Conservation (phyloP, 2,888 invertebrate species). For the Neoaliturus tenellus region DNA sequence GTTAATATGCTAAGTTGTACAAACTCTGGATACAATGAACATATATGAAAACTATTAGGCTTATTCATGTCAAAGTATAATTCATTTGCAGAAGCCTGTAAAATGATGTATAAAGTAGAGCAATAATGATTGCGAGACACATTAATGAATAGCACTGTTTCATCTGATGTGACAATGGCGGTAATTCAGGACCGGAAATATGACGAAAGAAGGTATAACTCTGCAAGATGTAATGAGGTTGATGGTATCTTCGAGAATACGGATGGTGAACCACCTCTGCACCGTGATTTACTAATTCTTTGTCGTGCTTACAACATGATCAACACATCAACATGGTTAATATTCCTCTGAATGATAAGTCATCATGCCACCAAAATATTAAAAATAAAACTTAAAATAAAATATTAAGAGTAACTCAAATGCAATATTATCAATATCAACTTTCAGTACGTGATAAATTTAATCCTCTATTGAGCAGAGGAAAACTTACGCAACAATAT, state of each 20-base stretch:
- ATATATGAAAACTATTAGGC: neutral
- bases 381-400: too few relatives aligned
- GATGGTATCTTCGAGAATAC: neutral
- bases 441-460: neutral
- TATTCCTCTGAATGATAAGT: neutral
- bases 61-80: neutral
- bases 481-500: constrained; percentile 5
- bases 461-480: neutral
- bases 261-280: constrained; percentile 11
- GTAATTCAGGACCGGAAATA: neutral
- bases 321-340: constrained; percentile 1
- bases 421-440: neutral
- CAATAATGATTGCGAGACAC: neutral
- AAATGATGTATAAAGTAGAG: constrained; percentile 16
- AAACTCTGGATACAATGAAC: neutral
- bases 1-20: constrained; percentile 1
- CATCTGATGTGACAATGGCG: constrained; percentile 15
- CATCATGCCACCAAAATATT: neutral
- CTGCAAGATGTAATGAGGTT: constrained; percentile 10
- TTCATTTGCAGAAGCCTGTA: constrained; percentile 3
- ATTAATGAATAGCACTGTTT: neutral
- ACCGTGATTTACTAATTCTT: constrained; percentile 8
- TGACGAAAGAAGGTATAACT: constrained; percentile 3
- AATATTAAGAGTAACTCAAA: neutral
- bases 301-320: neutral